Evolutionary conservation across 2,797 vertebrate species (phyloP), one percentile per base, ranked within the genome.

Genomic region (Spea hammondii): DNA sequence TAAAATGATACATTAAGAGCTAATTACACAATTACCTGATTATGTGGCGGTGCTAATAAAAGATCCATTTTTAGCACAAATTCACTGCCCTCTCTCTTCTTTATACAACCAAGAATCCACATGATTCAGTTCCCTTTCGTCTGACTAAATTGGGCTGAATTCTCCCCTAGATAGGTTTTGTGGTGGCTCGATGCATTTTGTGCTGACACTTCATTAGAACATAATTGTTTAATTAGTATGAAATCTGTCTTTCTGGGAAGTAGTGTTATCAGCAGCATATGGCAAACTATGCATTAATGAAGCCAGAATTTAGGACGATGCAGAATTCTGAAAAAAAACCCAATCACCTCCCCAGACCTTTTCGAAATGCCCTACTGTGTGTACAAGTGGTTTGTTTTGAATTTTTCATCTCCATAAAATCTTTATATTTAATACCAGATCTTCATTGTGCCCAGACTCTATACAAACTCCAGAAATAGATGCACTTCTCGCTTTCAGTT

Each of bases 211-310:
- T 81, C 74, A 81, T 81, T 81, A 81, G 70, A 68, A 81, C 48
- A 70, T 81, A 81, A 81, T 81, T 81, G 79, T 81, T 81, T 81
- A 81, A 81, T 81, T 81, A 81, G 74, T 76, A 81, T 81, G 65
- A 81, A 81, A 81, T 81, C 74, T 81, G 79, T 81, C 79, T 77
- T 81, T 77, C 74, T 76, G 79, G 79, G 70, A 81, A 68, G 79
- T 81, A 59, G 79, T 64, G 65, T 69, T 81, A 77, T 73, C 74
- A 72, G 74, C 79, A 81, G 74, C 79, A 81, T 81, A 81, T 81
- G 79, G 79, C 74, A 81, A 72, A 72, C 70, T 81, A 81, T 6
- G 55, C 69, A 81, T 81, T 80, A 80, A 80, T 80, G 79, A 80
- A 76, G 60, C 79, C 76, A 66, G 73, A 76, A 80, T 77, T 73